Percentiles rank a stretch among this genome's conserved stretches.
These are phyloP conservation scores for Tipula unca DNA, from an alignment of 2,888 invertebrate species.

Conservation along the genomic window DNA sequence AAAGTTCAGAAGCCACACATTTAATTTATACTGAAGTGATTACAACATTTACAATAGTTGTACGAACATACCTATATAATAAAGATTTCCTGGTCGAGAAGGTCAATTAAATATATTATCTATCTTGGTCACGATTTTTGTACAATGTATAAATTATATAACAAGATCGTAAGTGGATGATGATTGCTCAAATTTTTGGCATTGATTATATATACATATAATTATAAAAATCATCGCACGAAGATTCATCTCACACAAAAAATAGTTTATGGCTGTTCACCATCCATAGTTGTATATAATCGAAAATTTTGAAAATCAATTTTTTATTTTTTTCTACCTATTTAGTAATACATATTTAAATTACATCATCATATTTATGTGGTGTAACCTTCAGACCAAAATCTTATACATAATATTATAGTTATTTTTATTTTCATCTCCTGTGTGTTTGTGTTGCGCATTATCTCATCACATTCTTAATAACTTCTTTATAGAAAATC, in stretches of 20 bases:
- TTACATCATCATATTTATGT: not conserved
- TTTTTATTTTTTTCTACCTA: not conserved
- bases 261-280: not conserved
- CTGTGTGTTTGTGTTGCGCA: not conserved
- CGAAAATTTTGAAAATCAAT: not conserved
- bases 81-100: not conserved
- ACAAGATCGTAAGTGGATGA: not conserved
- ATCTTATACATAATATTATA: not conserved
- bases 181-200: not conserved
- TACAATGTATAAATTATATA: not conserved
- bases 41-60: not conserved
- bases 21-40: not conserved
- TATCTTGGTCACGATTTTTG: not conserved
- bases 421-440: not conserved
- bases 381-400: not conserved
- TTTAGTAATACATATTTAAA: not conserved
- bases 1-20: not conserved
- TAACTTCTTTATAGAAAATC: not conserved
- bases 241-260: not conserved
- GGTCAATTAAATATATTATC: not conserved
- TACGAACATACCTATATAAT: not conserved
- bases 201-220: not conserved
- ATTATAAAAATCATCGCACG: not conserved
- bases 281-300: not conserved
- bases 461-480: not conserved